Evolutionary conservation across 2,113 vertebrate species (phyloP), one percentile per base, ranked within the genome.

Genomic region (Illadopsis cleaveri): DNA sequence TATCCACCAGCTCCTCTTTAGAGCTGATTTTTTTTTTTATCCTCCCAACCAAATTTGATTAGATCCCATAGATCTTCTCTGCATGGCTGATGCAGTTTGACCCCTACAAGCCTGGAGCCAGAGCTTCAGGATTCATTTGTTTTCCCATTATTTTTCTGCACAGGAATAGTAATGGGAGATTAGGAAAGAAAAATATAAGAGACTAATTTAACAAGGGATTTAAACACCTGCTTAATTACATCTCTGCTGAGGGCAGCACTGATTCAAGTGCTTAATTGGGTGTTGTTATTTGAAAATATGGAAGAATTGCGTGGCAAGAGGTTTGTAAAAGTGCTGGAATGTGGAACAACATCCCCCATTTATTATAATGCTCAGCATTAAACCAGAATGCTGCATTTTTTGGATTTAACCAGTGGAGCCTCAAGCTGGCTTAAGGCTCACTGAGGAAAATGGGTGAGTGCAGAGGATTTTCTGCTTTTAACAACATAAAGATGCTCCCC

Each of bases 221-320:
- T 93, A 88, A 96, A 96, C 95, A 96, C 87, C 87, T 92, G 95
- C 91, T 94, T 96, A 95, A 97, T 96, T 94, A 95, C 87, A 93
- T 90, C 90, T 94, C 78, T 94, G 90, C 93, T 95, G 93, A 96
- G 92, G 93, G 85, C 94, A 95, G 93, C 93, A 86, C 90, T 93
- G 87, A 95, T 86, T 94, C 84, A 88, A 92, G 85, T 83, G 94
- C 94, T 95, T 94, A 91, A 96, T 76, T 88, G 87, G 95, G 95
- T 94, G 89, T 44, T 92, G 80, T 94, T 76, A 73, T 44, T 87
- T 50, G 93, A 69, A 94, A 93, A 91, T 87, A 86, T 56, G 91
- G 82, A 94, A 82, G 85, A 79, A 79, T 61, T 76, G 80, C 82
- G 15, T 15, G 62, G 72, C 53, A 64, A 91, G 69, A 71, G 80